Percentiles rank a stretch among this genome's conserved stretches.
Conservation (phyloP, 53 echinoderm and acorn worm genomes). For the Holothuria scabra region DNA sequence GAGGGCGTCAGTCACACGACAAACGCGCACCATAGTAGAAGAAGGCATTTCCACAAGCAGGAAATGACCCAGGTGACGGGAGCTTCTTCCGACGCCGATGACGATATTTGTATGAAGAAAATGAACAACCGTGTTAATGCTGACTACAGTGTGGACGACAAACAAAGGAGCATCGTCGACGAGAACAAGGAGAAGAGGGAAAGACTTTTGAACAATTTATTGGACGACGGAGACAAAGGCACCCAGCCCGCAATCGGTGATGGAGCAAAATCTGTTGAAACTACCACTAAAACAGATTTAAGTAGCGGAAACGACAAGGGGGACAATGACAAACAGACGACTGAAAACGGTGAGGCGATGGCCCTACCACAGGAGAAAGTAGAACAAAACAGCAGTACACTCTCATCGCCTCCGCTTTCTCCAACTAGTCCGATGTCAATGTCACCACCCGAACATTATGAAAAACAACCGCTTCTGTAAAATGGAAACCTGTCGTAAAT, state of each 20-base stretch:
- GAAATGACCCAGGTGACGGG: conserved; percentile 35
- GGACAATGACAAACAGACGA: not conserved
- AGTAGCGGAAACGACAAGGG: no score
- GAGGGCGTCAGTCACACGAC: conserved; percentile 38
- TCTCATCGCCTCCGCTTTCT: conserved; percentile 28
- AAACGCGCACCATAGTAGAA: not conserved
- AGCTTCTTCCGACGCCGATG: conserved; percentile 50
- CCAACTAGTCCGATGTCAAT: not conserved
- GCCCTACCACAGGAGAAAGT: not conserved
- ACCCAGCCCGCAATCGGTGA: no score
- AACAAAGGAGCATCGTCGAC: not conserved
- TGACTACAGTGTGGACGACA: conserved; percentile 9
- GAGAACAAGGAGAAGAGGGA: conserved; percentile 51
- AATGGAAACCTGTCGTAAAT: no score
- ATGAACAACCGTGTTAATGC: conserved; percentile 39
- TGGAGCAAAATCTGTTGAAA: no score
- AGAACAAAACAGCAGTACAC: not conserved
- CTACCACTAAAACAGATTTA: no score
- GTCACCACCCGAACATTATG: conserved; percentile 31
- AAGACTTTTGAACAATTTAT: conserved; percentile 58
- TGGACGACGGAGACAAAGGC: conserved; percentile 49
- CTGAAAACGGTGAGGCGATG: not conserved
- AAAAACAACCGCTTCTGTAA: conserved; percentile 22
- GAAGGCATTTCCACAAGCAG: not conserved
- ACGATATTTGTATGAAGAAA: conserved; percentile 59